Evolutionary conservation across 1,140 invertebrate species (phyloP).

Genomic region (Ostrea edulis): DNA sequence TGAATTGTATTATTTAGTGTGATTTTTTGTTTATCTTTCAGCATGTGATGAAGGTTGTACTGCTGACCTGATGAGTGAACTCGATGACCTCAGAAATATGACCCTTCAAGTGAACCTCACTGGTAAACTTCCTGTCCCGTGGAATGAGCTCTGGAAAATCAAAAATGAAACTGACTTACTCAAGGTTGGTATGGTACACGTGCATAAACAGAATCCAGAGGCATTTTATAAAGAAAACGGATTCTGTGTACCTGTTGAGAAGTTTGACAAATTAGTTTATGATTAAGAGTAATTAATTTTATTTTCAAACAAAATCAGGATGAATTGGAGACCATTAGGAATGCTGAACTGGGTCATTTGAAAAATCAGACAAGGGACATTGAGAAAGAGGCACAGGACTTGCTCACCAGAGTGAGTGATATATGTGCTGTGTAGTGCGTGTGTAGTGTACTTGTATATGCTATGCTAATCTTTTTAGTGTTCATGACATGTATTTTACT

Average conservation of each 20-base stretch:
- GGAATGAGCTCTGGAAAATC: conserved; percentile 62
- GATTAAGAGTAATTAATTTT: not conserved
- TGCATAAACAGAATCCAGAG: not conserved
- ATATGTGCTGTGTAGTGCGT: not conserved
- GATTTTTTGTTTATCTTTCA: conserved; percentile 77
- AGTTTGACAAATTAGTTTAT: not conserved
- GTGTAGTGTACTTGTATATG: not conserved
- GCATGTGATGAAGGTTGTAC: conserved; percentile 96
- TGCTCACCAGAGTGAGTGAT: conserved; percentile 44
- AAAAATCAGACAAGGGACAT: conserved; percentile 32
- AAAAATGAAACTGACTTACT: conserved; percentile 56
- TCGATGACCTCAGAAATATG: conserved; percentile 63
- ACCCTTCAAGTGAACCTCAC: conserved; percentile 61
- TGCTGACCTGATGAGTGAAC: conserved; percentile 87
- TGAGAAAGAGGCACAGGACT: conserved; percentile 41
- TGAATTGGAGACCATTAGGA: conserved; percentile 42
- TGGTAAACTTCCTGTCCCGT: conserved; percentile 56
- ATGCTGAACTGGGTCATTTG: conserved; percentile 45
- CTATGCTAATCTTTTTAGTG: not conserved
- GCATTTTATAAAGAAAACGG: not conserved
- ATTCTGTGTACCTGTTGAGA: not conserved
- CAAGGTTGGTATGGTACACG: conserved; percentile 48
- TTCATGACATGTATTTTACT: not conserved
- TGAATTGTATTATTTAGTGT: too few relatives aligned
- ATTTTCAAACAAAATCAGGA: conserved; percentile 12